Percentiles rank a stretch among this genome's conserved stretches.
Conservation (phyloP, 92 coral and sea anemone species). For the Phenganax subtilis region DNA sequence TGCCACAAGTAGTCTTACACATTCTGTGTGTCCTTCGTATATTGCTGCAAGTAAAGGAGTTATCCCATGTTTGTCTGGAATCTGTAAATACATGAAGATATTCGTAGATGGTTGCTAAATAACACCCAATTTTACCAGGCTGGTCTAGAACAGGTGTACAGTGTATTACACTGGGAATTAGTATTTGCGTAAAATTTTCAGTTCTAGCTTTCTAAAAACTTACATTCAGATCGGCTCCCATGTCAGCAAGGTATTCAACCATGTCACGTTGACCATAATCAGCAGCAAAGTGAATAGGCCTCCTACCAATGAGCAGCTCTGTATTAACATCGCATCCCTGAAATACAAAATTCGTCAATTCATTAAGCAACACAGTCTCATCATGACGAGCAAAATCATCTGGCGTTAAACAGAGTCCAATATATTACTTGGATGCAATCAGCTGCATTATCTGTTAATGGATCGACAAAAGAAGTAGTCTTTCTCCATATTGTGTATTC, state of each 20-base stretch:
- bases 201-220: conserved; percentile 14
- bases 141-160: too few species aligned
- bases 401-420: too few species aligned
- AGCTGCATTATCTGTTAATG: too few species aligned
- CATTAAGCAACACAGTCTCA: too few species aligned
- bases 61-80: conserved; percentile 57
- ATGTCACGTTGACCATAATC: conserved; percentile 71
- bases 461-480: too few species aligned
- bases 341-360: not conserved
- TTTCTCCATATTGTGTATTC: too few species aligned
- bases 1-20: conserved; percentile 59
- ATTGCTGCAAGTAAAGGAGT: conserved; percentile 65
- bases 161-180: too few species aligned
- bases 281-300: conserved; percentile 71
- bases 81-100: conserved; percentile 28
- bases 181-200: too few species aligned
- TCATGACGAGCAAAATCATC: too few species aligned
- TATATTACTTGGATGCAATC: too few species aligned
- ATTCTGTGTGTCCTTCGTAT: conserved; percentile 57
- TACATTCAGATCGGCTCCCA: conserved; percentile 68
- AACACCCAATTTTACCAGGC: too few species aligned
- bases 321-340: conserved; percentile 59
- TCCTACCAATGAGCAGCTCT: conserved; percentile 52
- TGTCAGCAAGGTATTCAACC: conserved; percentile 49
- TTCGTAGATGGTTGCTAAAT: too few species aligned